Evolutionary conservation across 2,888 invertebrate genomes (phyloP), one percentile per base, ranked within the genome.

Genomic region (Cenopis cana): DNA sequence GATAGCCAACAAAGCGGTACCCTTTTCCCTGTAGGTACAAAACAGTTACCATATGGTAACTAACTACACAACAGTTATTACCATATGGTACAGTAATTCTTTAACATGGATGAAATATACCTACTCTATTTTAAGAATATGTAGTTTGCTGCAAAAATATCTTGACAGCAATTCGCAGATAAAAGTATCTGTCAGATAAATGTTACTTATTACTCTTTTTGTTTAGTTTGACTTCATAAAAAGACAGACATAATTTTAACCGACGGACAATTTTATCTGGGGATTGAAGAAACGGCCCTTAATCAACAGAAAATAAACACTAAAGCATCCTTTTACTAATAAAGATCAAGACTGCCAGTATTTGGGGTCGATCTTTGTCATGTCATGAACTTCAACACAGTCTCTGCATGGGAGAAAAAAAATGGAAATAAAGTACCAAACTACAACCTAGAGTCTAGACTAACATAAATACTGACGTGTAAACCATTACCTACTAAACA

Each of bases 391-490:
- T 24, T 24, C 24, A 3, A 24, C 24, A 24, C 24, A 24, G 24
- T 24, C 24, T 24, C 24, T 24, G 4, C 24, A 24, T 24, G 1
- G 24, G 24, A n/a, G n/a, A 24, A 24, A 24, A 24, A 24, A 24
- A 24, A n/a, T 65, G 11, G 17, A 29, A 59, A 29, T 50, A 24
- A 20, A 67, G 49, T 38, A 56, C 17, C 38, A 49, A 14, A 52
- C 14, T 38, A 9, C 18, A 41, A 57, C 24, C 33, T 65, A 65
- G 33, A 18, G 41, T 57, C 33, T 65, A 65, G 33, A 18, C 50
- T 57, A 64, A 69, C 56, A 36, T 52, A 69, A 69, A 69, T 69
- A 69, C 57, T 59, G 69, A 57, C 18, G 29, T 52, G 62, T 36
- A 56, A 29, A 46, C n/a, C 24, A 17, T 69, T 50, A 50, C 20